Evolutionary conservation across 2,797 vertebrate genomes (phyloP), one percentile per base, ranked within the genome.

Genomic region (Lepidocolaptes lacrymiger): DNA sequence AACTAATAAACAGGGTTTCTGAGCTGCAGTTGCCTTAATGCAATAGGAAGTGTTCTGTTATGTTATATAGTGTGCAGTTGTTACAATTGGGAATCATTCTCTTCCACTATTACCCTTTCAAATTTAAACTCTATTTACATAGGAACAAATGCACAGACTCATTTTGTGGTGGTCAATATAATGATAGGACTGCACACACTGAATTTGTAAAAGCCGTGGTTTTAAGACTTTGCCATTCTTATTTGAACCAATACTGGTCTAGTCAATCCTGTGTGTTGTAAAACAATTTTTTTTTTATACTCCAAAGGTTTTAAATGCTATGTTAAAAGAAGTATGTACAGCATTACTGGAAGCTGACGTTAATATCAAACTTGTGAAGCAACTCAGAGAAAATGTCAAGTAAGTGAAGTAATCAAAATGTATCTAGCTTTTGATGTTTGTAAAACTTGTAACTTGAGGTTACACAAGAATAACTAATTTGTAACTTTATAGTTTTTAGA

Each of bases 371-470:
- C 98, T 99, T 96, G 99, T 99, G 94, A 99, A 99, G 94, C 99
- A 99, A 95, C 98, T 99, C 84, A 97, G 99, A 98, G 99, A 99
- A 98, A 99, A 99, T 96, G 99, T 99, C 97, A 99, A 99, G 99
- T 99, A 98, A 98, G 99, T 98, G 73, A 87, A 95, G 78, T 69
- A 85, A 85, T 75, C 10, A 71, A 92, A 74, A 64, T 67, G 7
- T 10, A 15, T 73, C 64, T 90, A 67, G 82, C 6, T 84, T 75
- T 10, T 27, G 28, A 36, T 41, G 39, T 46, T 86, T 76, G 13
- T 58, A 39, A 13, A 62, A 84, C 24, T 41, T 80, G 41, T 72
- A 20, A 54, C 64, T 88, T 67, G 51, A 61, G 4, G 15, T 76
- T 72, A 37, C 21, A 66, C n/a, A 82, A 54, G 4, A 64, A 27